phyloP scores from a whole-genome alignment of 2,113 vertebrate species.

The Corythornis vintsioides region DNA sequence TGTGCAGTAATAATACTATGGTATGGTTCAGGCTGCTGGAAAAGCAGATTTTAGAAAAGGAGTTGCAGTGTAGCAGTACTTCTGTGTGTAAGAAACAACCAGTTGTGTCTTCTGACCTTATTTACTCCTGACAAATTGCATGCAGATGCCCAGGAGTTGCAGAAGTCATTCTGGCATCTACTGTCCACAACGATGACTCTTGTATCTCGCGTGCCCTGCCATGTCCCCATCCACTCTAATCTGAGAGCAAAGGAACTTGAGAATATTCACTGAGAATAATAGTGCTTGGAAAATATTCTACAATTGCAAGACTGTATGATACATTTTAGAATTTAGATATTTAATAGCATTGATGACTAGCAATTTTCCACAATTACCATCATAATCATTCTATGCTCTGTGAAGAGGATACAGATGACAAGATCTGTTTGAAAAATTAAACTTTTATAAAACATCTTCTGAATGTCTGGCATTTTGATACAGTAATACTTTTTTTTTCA shows the following conservation, averaged over 20 bases:
- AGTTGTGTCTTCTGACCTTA: background rate
- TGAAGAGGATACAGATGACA: slow-evolving; percentile 11
- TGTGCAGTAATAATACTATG: background rate
- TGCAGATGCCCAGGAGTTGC: background rate
- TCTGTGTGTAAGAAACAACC: background rate
- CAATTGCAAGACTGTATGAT: background rate
- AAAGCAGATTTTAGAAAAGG: background rate
- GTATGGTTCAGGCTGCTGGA: background rate
- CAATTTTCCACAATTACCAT: slow-evolving; percentile 18
- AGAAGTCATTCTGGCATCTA: background rate
- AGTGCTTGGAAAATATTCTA: slow-evolving; percentile 24
- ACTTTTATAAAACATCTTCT: slow-evolving; percentile 2
- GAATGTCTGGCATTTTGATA: background rate
- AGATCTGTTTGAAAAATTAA: slow-evolving; percentile 15
- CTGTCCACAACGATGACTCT: background rate
- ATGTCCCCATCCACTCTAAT: background rate
- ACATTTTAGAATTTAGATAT: slow-evolving; percentile 33
- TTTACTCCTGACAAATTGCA: background rate
- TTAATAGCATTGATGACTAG: slow-evolving; percentile 31
- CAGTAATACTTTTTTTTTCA: background rate
- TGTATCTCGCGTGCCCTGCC: accelerated
- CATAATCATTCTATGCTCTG: background rate
- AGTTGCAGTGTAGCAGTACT: background rate
- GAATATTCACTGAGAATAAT: background rate
- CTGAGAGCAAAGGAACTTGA: background rate